Evolutionary conservation across 37 sponge, comb jelly and placozoan genomes (phyloP).

Genomic region (Dysidea cf. avara): DNA sequence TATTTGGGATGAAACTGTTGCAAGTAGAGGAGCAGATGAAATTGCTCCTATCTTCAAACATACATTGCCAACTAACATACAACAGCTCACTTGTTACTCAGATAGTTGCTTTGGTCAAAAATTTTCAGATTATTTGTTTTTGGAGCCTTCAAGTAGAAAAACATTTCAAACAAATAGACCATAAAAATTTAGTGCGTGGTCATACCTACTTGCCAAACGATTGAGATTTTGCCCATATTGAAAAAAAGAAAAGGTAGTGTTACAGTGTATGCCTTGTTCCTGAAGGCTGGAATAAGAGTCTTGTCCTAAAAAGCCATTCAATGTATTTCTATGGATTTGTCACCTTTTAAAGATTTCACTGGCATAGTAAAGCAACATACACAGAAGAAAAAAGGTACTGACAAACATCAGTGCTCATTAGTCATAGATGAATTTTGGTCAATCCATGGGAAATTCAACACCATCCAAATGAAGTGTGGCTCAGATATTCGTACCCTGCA

Average conservation of each 20-base stretch:
- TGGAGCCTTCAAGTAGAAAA: constrained; percentile 7
- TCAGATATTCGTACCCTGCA: too few relatives aligned
- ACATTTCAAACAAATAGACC: constrained; percentile 24
- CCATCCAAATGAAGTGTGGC: too few relatives aligned
- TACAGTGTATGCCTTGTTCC: constrained; percentile 14
- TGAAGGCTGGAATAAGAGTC: constrained; percentile 34
- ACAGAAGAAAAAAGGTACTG: too few relatives aligned
- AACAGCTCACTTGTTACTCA: constrained; percentile 37
- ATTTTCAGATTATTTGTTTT: constrained; percentile 28
- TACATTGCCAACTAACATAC: background rate
- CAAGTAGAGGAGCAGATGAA: constrained; percentile 16
- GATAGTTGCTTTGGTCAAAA: constrained; percentile 46
- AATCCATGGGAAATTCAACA: too few relatives aligned
- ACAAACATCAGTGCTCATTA: too few relatives aligned
- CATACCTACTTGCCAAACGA: constrained; percentile 2
- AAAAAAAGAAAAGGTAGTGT: constrained; percentile 25
- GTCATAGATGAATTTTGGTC: too few relatives aligned
- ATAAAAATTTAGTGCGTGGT: constrained; percentile 24
- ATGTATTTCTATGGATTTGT: too few relatives aligned
- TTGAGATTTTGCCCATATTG: constrained; percentile 24
- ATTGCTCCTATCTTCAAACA: constrained; percentile 6
- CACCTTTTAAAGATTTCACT: too few relatives aligned
- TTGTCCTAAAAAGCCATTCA: too few relatives aligned
- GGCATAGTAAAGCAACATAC: too few relatives aligned
- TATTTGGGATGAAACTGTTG: constrained; percentile 20